Evolutionary conservation across 1,140 invertebrate species (phyloP), one percentile per base, ranked within the genome.

Genomic region (Brachionus koreanus): DNA sequence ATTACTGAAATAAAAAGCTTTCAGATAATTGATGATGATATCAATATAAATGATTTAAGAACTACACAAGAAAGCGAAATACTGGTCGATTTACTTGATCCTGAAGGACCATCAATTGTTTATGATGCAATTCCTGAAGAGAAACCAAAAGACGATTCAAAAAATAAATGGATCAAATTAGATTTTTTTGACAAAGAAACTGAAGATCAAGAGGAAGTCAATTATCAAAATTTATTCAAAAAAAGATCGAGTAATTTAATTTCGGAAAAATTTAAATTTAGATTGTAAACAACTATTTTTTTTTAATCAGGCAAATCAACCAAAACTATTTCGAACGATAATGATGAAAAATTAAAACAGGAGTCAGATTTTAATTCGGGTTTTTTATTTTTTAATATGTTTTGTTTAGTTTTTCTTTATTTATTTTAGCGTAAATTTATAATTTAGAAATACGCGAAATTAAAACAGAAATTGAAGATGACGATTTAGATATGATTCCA

Each of bases 21-120:
- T 79, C 25, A 65, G 23, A 79, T 79, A 37, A 79, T 79, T 23
- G 76, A 79, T 43, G 76, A 79, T n/a, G 76, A 79, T 79, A 79
- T 79, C 19, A 65, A 42, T 42, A 57, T 79, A 23, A 79, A 79
- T 79, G 49, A 79, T 9, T 61, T 79, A 29, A 42, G 29, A 65
- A 42, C 76, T 19, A 46, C 52, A 43, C 46, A 79, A 42, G 76
- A 79, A 65, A 57, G 23, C 23, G 76, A 79, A 79, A 65, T 65
- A 12, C 23, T 79, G 13, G 76, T 43, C n/a, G 76, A 79, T 29
- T 61, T 79, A 12, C 33, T 61, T 6, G 76, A 79, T 9, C 49
- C 49, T 9, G 76, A 79, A 79, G 76, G 76, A 13, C 76, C 76
- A 37, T 39, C 39, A 6, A 43, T 79, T 65, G 76, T 61, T 39